Evolutionary conservation across 2,888 invertebrate species (phyloP), one percentile per base, ranked within the genome.

Genomic region (Dicycla oo): DNA sequence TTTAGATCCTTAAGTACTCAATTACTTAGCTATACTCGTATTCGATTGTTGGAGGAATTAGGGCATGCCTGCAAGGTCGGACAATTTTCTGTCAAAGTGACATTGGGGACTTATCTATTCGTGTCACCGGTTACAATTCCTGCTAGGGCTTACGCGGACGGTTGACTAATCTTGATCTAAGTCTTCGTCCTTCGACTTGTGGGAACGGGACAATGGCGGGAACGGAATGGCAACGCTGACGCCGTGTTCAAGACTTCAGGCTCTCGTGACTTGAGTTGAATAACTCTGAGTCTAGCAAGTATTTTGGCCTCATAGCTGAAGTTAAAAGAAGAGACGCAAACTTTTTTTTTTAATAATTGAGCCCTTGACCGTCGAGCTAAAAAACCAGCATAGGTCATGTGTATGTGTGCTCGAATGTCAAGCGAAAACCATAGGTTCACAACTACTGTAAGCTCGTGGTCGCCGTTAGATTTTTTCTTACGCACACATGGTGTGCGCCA

Each of bases 1-100:
- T 86, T 86, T 83, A 73, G 78, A 38, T 63, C 62, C 62, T 73
- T 57, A 43, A 62, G 51, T 64, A 45, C 47, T 69, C 56, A 54
- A 75, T 71, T 43, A 82, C 60, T 75, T 70, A 75, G 53, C n/a
- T 51, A 13, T 60, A 60, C 56, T 78, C 23, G 54, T 60, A 60
- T 61, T 78, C 23, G 54, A 64, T n/a, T 81, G 38, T 49, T 8
- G 10, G 38, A 63, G 43, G 66, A 81, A 71, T 77, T 23, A 56
- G 49, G 45, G 11, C 47, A 75, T 47, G n/a, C 23, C 34, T 53
- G 15, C 47, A 51, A 66, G 47, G 57, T 56, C 43, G 38, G 49
- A 51, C n/a, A 57, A 69, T 72, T 64, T 74, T 68, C 67, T 53
- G 51, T 71, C 69, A 64, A 58, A 73, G 64, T 72, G 65, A 54